Evolutionary conservation across 1,140 invertebrate genomes (phyloP).

Genomic region (Caenorhabditis inopinata): DNA sequence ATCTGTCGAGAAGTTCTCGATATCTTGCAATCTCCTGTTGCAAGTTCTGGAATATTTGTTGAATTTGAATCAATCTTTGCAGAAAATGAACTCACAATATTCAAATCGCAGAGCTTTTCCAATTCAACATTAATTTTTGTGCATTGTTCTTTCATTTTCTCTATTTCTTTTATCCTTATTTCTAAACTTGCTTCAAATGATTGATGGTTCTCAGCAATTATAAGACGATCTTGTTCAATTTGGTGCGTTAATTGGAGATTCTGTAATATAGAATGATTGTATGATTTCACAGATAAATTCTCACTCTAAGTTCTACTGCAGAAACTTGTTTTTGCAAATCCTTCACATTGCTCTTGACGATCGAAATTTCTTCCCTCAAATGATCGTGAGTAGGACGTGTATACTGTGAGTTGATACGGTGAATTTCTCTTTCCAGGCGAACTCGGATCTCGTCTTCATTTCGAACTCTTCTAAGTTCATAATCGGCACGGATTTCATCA

Average conservation of each 20-base stretch:
- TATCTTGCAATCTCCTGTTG: background rate
- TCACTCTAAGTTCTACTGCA: background rate
- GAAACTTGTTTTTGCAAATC: constrained; percentile 7
- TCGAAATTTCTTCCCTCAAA: background rate
- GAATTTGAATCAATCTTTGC: background rate
- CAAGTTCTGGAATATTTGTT: background rate
- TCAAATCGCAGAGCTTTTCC: background rate
- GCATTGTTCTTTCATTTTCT: constrained; percentile 4
- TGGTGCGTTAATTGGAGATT: background rate
- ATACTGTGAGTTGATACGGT: background rate
- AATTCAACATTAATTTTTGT: background rate
- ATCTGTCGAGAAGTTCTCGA: background rate
- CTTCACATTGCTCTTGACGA: background rate
- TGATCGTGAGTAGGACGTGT: background rate
- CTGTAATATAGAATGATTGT: background rate
- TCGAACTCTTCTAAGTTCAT: background rate
- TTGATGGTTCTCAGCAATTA: background rate
- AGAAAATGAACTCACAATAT: background rate
- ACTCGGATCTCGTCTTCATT: constrained; percentile 19
- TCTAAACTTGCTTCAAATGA: background rate
- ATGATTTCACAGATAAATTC: background rate
- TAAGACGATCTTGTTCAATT: background rate
- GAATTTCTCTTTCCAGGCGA: background rate
- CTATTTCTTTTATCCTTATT: background rate
- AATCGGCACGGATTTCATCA: background rate